A percentile compares a stretch with the other conserved stretches of the same genome.
phyloP scores from a whole-genome alignment of 1,140 invertebrate species.

The Ditylenchus dipsaci region DNA sequence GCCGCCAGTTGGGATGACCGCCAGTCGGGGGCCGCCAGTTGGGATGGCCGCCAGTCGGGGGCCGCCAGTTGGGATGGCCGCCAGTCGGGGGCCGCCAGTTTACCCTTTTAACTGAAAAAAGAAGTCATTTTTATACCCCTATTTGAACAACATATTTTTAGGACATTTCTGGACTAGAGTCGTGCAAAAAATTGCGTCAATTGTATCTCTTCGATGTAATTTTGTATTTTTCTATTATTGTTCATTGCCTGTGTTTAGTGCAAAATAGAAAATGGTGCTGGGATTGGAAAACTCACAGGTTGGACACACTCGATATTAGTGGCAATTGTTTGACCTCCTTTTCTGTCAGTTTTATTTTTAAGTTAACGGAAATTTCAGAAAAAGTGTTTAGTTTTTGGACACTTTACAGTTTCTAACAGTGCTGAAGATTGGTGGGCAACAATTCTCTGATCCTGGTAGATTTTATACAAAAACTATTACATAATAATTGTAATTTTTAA shows the following conservation, averaged over 20 bases:
- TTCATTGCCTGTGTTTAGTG: too few relatives aligned
- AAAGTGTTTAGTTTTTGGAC: constrained; percentile 34
- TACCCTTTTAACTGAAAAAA: too few relatives aligned
- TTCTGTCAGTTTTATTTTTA: constrained; percentile 13
- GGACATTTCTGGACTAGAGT: constrained; percentile 46
- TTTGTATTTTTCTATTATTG: too few relatives aligned
- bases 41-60: too few relatives aligned
- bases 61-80: too few relatives aligned
- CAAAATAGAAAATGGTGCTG: constrained; percentile 28
- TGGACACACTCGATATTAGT: constrained; percentile 41
- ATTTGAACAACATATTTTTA: constrained; percentile 4
- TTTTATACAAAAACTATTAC: neutral
- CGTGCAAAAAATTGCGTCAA: constrained; percentile 36
- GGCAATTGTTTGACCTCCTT: constrained; percentile 33
- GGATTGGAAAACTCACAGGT: constrained; percentile 17
- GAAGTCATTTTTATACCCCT: too few relatives aligned
- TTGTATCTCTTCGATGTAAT: constrained; percentile 49
- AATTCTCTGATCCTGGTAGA: constrained; percentile 40
- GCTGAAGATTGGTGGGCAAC: constrained; percentile 35
- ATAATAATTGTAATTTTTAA: constrained; percentile 20
- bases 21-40: too few relatives aligned
- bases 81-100: too few relatives aligned
- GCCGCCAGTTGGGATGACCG: too few relatives aligned
- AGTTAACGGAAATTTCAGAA: neutral
- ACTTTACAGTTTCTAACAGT: constrained; percentile 26